phyloP scores from a whole-genome alignment of 2,113 vertebrate genomes.

The Alosa alosa region DNA sequence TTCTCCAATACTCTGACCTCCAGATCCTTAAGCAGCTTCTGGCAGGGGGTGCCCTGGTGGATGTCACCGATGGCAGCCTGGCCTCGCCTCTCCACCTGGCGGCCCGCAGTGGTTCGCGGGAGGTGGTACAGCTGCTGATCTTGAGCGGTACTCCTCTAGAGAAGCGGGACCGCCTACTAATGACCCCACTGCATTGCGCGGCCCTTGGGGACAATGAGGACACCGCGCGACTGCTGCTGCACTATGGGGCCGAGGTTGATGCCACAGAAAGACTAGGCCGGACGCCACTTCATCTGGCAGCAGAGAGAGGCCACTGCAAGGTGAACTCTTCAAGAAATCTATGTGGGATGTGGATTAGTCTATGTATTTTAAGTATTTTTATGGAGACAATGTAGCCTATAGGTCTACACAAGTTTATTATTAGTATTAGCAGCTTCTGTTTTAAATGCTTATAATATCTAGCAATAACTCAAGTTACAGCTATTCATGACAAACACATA shows the following conservation, averaged over 20 bases:
- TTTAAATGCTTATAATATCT: neutral
- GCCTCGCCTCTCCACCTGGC: conserved; percentile 48
- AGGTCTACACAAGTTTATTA: neutral
- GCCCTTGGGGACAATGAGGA: conserved; percentile 26
- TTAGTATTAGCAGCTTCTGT: neutral
- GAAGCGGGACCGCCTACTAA: conserved; percentile 34
- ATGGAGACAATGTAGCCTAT: neutral
- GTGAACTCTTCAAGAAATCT: conserved; percentile 2
- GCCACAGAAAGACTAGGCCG: conserved; percentile 36
- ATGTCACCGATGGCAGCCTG: conserved; percentile 28
- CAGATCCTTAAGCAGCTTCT: conserved; percentile 51
- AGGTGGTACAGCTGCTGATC: neutral
- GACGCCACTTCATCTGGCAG: conserved; percentile 47
- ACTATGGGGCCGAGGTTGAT: conserved; percentile 44
- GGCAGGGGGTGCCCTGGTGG: conserved; percentile 26
- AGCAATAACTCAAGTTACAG: neutral
- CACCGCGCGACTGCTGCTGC: conserved; percentile 45
- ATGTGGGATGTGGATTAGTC: neutral
- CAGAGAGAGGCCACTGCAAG: conserved; percentile 41
- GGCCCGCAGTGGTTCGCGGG: conserved; percentile 55
- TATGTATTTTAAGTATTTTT: neutral
- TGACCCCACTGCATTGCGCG: conserved; percentile 38
- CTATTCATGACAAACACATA: neutral
- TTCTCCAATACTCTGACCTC: neutral
- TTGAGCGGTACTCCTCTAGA: conserved; percentile 36